Conservation (phyloP, 2,113 vertebrate species). For the Clarias gariepinus region DNA sequence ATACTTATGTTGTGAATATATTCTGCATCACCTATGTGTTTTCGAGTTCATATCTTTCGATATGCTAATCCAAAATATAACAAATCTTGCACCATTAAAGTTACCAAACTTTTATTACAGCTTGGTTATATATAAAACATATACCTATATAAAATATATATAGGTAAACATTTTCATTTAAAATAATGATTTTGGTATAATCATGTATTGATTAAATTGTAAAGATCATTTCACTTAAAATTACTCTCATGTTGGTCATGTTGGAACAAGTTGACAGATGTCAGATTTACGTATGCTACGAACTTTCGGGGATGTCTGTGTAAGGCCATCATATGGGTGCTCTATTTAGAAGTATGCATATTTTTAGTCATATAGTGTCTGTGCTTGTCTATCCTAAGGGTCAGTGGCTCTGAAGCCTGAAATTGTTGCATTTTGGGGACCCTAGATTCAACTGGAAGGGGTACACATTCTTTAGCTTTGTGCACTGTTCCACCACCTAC, state of each 20-base stretch:
- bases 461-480: background rate
- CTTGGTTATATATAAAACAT: background rate
- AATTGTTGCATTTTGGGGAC: background rate
- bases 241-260: background rate
- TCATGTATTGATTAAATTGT: background rate
- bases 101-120: conserved; percentile 3
- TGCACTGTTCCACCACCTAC: background rate
- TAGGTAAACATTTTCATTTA: too few relatives aligned
- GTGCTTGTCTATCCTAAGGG: background rate
- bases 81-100: conserved; percentile 3
- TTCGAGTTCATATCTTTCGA: conserved; percentile 12
- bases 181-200: background rate
- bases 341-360: background rate
- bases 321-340: background rate
- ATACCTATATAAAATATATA: too few relatives aligned
- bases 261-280: background rate
- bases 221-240: background rate
- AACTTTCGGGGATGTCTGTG: background rate
- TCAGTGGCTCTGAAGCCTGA: background rate
- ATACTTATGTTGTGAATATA: background rate
- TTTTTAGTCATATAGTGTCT: background rate
- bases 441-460: background rate
- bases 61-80: background rate
- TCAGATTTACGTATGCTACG: too few relatives aligned
- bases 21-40: conserved; percentile 14